Base-by-base conservation (phyloP, 2,797 vertebrate species). In the Calcarius lapponicus region DNA sequence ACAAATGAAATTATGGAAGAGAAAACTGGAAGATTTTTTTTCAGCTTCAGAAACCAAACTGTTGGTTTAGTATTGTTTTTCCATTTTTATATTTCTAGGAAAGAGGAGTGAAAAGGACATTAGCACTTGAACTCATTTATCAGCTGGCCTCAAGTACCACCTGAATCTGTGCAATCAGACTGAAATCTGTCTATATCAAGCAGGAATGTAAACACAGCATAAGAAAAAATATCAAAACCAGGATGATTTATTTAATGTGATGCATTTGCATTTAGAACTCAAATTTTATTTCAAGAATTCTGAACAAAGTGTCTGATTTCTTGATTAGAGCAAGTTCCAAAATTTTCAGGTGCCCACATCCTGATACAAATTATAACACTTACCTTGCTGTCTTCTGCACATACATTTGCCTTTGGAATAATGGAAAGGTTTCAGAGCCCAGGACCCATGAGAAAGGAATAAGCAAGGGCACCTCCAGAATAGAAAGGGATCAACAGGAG, bases 221-320 rank as follows among this genome's bases (percentile, higher is more conserved):
- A 90, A 75, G 16, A 31, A 74, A 84, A 91, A 53, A 31, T 50
- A 69, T 3, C 20, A 56, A 75, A 73, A 48, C 8, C 14, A 40
- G 31, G 62, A 26, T 40, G 43, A 26, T 14, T 61, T 71, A 42
- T 3, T 45, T 90, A 76, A 72, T 84, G 38, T 40, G 56, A 29
- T 71, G 8, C 8, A 1, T 69, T 92, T 93, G 31, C 26, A 24
- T 81, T 80, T 53, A 45, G 34, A 43, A 86, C 36, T 96, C 60
- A 84, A 75, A 56, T 86, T 45, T 42, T 80, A 65, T 90, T 83
- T 94, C 42, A 86, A 65, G 70, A 91, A 82, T 91, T 85, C 67
- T 62, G 43, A 86, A 54, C 21, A 66, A 89, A 64, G 15, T 60
- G 28, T 74, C 38, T 40, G 47, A 82, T 91, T 90, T 69, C 54